These are phyloP conservation scores for Cheiracanthium punctorium DNA, from an alignment of 2,888 invertebrate species.

Conservation along the genomic window DNA sequence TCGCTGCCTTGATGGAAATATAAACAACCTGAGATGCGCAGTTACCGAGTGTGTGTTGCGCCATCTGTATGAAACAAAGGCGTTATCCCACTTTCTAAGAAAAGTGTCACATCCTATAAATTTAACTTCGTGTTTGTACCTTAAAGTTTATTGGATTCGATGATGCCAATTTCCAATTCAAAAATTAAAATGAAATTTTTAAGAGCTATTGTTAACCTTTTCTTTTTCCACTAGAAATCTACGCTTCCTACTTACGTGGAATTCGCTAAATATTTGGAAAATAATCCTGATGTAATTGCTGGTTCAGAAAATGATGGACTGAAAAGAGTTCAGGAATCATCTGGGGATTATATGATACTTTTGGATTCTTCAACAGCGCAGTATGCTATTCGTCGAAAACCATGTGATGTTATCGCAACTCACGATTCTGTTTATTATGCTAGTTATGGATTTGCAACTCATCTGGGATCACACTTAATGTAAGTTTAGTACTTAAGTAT, in stretches of 20 bases:
- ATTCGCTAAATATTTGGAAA: neutral
- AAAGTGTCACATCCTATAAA: too few relatives aligned
- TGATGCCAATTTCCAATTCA: too few relatives aligned
- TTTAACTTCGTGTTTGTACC: too few relatives aligned
- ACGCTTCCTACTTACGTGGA: slow-evolving; percentile 9
- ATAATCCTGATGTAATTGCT: slow-evolving; percentile 18
- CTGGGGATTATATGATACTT: slow-evolving; percentile 33
- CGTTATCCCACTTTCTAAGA: too few relatives aligned
- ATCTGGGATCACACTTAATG: slow-evolving; percentile 12
- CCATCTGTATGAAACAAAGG: too few relatives aligned
- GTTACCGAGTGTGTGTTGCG: too few relatives aligned
- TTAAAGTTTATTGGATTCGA: too few relatives aligned
- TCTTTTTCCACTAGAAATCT: slow-evolving; percentile 19
- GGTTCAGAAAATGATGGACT: slow-evolving; percentile 25
- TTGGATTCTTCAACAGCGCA: slow-evolving; percentile 21
- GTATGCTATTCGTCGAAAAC: slow-evolving; percentile 20
- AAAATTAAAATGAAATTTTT: too few relatives aligned
- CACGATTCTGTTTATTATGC: slow-evolving; percentile 20
- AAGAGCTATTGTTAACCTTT: neutral
- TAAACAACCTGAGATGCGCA: too few relatives aligned
- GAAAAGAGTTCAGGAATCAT: slow-evolving; percentile 25
- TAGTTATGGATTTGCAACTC: slow-evolving; percentile 34
- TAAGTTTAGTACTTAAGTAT: too few relatives aligned
- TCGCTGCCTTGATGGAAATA: too few relatives aligned
- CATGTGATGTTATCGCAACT: slow-evolving; percentile 32